Evolutionary conservation across 1,140 invertebrate genomes (phyloP).

Genomic region (Bombus picipes): DNA sequence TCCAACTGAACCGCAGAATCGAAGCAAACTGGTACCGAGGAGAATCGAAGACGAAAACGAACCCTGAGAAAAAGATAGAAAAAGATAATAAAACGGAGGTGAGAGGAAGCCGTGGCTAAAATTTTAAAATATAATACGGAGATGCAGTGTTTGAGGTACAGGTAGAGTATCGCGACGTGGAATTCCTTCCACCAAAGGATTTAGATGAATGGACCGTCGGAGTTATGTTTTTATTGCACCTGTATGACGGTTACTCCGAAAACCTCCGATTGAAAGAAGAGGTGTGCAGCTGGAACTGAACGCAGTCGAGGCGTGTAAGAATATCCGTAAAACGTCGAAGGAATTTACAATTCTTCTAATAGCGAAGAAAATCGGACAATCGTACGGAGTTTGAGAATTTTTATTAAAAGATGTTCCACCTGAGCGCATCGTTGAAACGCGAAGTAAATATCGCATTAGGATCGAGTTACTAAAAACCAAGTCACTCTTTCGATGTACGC

Average conservation of each 20-base stretch:
- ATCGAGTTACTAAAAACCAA: too few relatives aligned
- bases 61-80: conserved; percentile 44
- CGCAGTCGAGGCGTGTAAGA: background rate
- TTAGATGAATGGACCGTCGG: conserved; percentile 52
- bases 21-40: conserved; percentile 18
- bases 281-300: background rate
- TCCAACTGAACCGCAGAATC: conserved; percentile 15
- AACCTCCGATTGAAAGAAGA: background rate
- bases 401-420: background rate
- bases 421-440: too few relatives aligned
- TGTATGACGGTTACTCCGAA: conserved; percentile 12
- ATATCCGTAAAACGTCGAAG: background rate
- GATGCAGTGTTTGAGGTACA: conserved; percentile 27
- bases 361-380: too few relatives aligned
- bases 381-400: background rate
- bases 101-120: conserved; percentile 22
- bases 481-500: background rate
- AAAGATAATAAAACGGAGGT: conserved; percentile 60
- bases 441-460: background rate
- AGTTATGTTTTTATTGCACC: conserved; percentile 62
- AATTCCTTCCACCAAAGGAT: conserved; percentile 52
- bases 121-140: conserved; percentile 29
- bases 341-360: background rate
- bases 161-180: conserved; percentile 34
- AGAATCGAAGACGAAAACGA: conserved; percentile 30